A percentile compares a stretch with the other conserved stretches of the same genome.
Evolutionary conservation across 2,797 vertebrate genomes (phyloP).

Genomic region (Hydrocynus forskahlii): DNA sequence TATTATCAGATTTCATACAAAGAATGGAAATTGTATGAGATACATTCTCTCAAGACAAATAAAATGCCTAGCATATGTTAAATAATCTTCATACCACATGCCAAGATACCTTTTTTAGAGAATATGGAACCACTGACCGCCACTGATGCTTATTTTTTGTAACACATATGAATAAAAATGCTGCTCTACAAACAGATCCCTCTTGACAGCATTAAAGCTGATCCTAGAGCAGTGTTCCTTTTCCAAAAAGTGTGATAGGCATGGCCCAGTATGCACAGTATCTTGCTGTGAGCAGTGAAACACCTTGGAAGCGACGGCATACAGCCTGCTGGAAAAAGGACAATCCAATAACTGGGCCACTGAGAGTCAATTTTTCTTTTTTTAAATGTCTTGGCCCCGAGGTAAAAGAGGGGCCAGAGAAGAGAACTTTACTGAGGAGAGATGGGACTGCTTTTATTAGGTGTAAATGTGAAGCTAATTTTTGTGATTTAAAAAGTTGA

Average conservation of each 20-base stretch:
- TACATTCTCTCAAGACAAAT: too few species aligned
- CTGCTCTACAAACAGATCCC: neutral
- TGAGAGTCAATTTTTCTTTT: conserved; percentile 44
- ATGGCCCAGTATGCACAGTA: conserved; percentile 15
- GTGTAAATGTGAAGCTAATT: conserved; percentile 30
- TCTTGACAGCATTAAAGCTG: conserved; percentile 10
- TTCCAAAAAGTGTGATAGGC: neutral
- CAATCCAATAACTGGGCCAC: conserved; percentile 65
- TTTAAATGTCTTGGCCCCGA: conserved; percentile 25
- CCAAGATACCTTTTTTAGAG: neutral
- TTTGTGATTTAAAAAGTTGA: conserved; percentile 3
- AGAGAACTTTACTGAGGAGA: neutral
- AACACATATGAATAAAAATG: neutral
- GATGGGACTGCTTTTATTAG: conserved; percentile 21
- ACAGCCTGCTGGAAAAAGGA: conserved; percentile 63
- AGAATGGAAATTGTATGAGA: too few species aligned
- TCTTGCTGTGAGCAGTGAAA: conserved; percentile 44
- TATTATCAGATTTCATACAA: too few species aligned
- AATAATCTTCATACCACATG: neutral
- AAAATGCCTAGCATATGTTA: too few species aligned
- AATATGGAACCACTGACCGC: conserved; percentile 10
- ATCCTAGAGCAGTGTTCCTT: conserved; percentile 14
- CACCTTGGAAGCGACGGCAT: conserved; percentile 40
- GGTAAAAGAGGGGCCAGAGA: conserved; percentile 1
- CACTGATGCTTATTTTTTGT: neutral